Conservation (phyloP, 2,888 invertebrate species). For the Aplocera efformata region DNA sequence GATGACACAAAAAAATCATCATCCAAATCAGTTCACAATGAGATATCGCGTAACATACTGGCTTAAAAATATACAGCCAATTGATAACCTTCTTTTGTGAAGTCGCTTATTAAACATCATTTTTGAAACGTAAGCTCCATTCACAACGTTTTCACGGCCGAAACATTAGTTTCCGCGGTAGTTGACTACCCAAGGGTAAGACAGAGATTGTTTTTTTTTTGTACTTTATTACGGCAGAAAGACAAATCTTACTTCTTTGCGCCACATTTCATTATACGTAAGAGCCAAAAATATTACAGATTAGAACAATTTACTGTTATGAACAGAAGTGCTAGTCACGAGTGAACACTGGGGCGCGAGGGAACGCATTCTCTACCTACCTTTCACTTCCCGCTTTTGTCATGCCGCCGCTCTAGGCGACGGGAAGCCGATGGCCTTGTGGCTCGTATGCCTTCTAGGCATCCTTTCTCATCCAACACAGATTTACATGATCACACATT, state of each 20-base stretch:
- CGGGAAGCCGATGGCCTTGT: conserved; percentile 75
- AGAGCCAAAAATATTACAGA: conserved; percentile 18
- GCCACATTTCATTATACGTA: conserved; percentile 16
- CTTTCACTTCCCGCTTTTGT: conserved; percentile 81
- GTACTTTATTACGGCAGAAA: conserved; percentile 20
- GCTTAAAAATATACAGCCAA: too few species aligned
- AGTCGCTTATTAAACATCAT: neutral
- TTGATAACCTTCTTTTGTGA: too few species aligned
- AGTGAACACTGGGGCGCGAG: conserved; percentile 51
- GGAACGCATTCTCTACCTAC: conserved; percentile 78
- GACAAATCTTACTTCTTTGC: conserved; percentile 20
- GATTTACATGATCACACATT: conserved; percentile 26
- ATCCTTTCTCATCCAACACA: conserved; percentile 65
- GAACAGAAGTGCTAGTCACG: conserved; percentile 37
- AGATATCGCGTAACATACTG: too few species aligned
- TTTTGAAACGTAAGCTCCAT: conserved; percentile 10
- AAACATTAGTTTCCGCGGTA: conserved; percentile 15
- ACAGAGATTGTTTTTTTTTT: conserved; percentile 19
- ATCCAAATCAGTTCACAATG: too few species aligned
- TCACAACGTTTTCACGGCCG: conserved; percentile 11
- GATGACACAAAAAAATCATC: conserved; percentile 8
- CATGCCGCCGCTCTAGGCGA: conserved; percentile 65
- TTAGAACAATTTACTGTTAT: conserved; percentile 26
- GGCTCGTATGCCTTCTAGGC: conserved; percentile 62
- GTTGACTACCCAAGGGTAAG: conserved; percentile 19